Evolutionary conservation across 2,113 vertebrate genomes (phyloP), one percentile per base, ranked within the genome.

Genomic region (Prietella phreatophila): DNA sequence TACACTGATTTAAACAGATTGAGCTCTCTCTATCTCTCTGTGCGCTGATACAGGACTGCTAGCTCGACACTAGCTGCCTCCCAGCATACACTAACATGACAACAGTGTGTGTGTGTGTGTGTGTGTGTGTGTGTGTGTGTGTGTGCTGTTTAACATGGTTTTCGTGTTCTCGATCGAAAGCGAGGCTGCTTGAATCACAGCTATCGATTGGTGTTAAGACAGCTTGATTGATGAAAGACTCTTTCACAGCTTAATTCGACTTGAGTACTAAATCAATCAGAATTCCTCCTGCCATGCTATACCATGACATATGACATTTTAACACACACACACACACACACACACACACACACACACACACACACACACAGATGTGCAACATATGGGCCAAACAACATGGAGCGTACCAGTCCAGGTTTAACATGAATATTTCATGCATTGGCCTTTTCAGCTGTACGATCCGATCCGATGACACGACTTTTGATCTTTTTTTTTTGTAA

Each of bases 191-290:
- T 82, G 82, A 63, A 87, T 87, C 83, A 87, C 80, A 53, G 60
- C 33, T 89, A 87, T 91, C 85, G 83, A 89, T 89, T 86, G 65
- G n/a, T 86, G 76, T 89, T 87, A 50, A 87, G 85, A 87, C 86
- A 89, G 83, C 39, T 79, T 85, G 86, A 91, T 89, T 69, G 88
- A 91, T 89, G 84, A 83, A 84, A 87, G 27, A 81, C 84, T 61
- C 81, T 91, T 89, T 88, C 83, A 85, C 79, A 82, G 76, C 89
- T 91, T 88, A 91, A 90, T 91, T 89, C 36, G 53, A 65, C 69
- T 83, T 88, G 84, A 90, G 82, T 79, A 69, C 75, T 33, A 58
- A 86, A 89, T 91, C 91, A 90, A 91, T 91, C 60, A 47, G 47
- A 84, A 92, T 85, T 67, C 65, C 82, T 89, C 87, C 85, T 86